Base-by-base conservation (phyloP, 2,888 invertebrate species). In the Chalcosyrphus nemorum region DNA sequence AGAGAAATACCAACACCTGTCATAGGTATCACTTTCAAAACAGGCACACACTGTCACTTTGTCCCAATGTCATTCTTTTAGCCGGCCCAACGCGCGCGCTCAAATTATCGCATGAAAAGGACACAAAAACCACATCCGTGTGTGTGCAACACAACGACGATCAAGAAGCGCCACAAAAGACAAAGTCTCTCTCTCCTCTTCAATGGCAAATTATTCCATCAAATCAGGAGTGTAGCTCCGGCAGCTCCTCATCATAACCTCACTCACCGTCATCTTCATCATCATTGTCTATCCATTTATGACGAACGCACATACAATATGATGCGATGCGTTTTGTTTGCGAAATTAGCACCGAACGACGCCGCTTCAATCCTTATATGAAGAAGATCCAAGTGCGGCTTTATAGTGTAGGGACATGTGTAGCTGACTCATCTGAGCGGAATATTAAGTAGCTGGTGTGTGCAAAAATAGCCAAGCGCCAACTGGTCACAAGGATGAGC, bases 391-490 rank as follows among this genome's bases (percentile, higher is more conserved):
- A 15, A 70, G 56, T 52, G 81, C 66, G 57, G 29, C 43, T 13
- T 6, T n/a, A 35, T 9, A 35, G 32, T 54, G 59, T 68, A 35
- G 75, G 87, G 88, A 90, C 90, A 90, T 90, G 88, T 90, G 90
- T 90, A 90, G 87, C 88, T 87, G 87, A 87, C 81, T 87, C 87
- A 87, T 88, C 89, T 89, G 90, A 86, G 86, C 87, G 87, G 90
- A 89, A 90, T 90, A 90, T 88, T 90, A 90, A 90, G 89, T 45
- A 19, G 7, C 3, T 89, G 88, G 38, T 13, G 32, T 13, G 35
- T 17, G 52, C 24, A 52, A 54, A 57, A 71, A 81, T 76, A 70
- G 76, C 52, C 57, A 56, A 66, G 71, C 72, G 70, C 56, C 47
- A 29, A 66, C n/a, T 66, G 45, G 66, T 47, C n/a, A n/a, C n/a